phyloP scores from a whole-genome alignment of 2,113 vertebrate genomes.

The Eptesicus fuscus region DNA sequence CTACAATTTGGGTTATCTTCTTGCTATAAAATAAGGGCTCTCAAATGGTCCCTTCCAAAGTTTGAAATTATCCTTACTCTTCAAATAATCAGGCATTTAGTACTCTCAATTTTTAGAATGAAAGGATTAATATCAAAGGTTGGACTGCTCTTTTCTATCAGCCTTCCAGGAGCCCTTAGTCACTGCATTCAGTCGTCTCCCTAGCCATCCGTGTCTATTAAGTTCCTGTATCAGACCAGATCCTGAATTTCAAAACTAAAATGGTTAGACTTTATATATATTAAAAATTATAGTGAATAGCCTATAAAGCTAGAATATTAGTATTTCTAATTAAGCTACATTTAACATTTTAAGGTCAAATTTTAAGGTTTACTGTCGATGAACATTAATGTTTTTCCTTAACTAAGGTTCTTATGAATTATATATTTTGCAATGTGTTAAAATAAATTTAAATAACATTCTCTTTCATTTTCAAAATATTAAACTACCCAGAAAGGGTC shows the following conservation, averaged over 20 bases:
- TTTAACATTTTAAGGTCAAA: background rate
- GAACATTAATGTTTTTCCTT: background rate
- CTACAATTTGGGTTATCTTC: background rate
- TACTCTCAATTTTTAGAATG: background rate
- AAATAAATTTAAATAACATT: background rate
- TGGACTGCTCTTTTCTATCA: background rate
- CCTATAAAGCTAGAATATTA: background rate
- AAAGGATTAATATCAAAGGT: background rate
- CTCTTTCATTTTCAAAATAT: background rate
- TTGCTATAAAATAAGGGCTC: background rate
- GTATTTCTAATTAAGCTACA: background rate
- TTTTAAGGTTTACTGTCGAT: background rate
- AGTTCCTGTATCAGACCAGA: background rate
- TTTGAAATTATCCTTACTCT: background rate
- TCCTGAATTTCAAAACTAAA: constrained; percentile 8
- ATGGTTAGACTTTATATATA: background rate
- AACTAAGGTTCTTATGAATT: background rate
- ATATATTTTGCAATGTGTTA: background rate
- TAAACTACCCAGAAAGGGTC: background rate
- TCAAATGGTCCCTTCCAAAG: background rate
- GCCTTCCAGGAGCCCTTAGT: background rate
- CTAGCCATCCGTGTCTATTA: background rate
- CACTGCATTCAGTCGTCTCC: background rate
- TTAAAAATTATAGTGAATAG: background rate
- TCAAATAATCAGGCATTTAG: background rate